Base-by-base conservation (phyloP, 2,113 vertebrate species). In the Protomyctophum bolini region DNA sequence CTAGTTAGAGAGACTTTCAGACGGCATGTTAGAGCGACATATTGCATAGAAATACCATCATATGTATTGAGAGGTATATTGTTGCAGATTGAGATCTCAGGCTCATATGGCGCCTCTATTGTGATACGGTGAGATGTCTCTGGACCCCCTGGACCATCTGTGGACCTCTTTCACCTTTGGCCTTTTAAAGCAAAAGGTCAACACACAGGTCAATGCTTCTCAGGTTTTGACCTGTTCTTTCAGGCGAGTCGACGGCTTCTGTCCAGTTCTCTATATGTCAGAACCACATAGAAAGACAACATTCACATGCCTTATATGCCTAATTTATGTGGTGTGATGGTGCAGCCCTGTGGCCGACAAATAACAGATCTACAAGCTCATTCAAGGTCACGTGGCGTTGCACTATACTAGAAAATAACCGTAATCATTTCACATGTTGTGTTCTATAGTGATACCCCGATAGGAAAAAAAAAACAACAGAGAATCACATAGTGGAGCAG, bases 141-240 rank as follows among this genome's bases (percentile, higher is more conserved):
- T 74, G 47, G 73, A 66, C 28, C 56, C 56, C 49, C 46, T 76
- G 50, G 54, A 69, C 90, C 86, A 88, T 87, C 89, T 91, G 87
- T 79, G 84, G 62, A 68, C 76, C 56, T 63, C 66, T 41, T 12
- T 83, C 71, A 87, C 85, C 85, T 88, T 66, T 90, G 84, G 88
- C 88, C 84, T 78, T 77, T 72, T n/a, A n/a, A n/a, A 6, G 59
- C 50, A 59, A 55, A 55, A 62, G 89, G 82, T 83, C 83, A 84
- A 45, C 28, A 45, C 28, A 41, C 29, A 63, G 79, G 86, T 83
- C 81, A 80, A 80, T 58, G 50, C 67, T 29, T 84, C 84, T 87
- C 80, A 74, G 70, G 76, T 87, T 87, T 86, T 68, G 70, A 14
- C 33, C 73, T 50, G 73, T 79, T 84, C 66, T 85, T 79, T 84